A percentile compares a stretch with the other conserved stretches of the same genome.
Evolutionary conservation across 2,888 invertebrate species (phyloP).

Genomic region (Sphaerophoria taeniata): DNA sequence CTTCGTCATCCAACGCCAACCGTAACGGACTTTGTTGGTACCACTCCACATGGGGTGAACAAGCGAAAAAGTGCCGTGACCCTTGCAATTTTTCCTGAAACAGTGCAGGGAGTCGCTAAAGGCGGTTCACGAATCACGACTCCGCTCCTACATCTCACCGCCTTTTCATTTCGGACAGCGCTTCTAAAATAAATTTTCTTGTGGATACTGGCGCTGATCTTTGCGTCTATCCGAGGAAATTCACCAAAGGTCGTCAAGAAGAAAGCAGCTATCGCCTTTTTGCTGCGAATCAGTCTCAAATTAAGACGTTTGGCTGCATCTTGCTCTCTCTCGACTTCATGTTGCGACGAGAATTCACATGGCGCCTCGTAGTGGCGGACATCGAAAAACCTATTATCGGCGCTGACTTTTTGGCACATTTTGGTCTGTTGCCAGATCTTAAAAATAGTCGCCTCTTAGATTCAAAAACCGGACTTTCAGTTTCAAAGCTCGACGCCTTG

Average conservation of each 20-base stretch:
- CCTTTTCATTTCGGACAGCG: no score
- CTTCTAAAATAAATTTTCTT: no score
- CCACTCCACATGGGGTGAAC: no score
- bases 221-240: constrained; percentile 32
- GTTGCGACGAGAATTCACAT: constrained; percentile 13
- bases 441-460: constrained; percentile 2
- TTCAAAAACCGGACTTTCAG: constrained; percentile 5
- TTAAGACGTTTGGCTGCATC: constrained; percentile 45
- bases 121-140: no score
- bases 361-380: constrained; percentile 41
- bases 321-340: constrained; percentile 19
- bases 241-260: neutral
- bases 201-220: no score
- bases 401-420: constrained; percentile 18
- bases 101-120: no score
- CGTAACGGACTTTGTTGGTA: no score
- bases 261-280: constrained; percentile 7
- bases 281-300: constrained; percentile 45
- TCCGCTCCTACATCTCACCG: no score
- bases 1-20: no score
- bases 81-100: no score
- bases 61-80: no score
- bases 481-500: constrained; percentile 31
- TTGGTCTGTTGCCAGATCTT: constrained; percentile 19
- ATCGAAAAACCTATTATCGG: constrained; percentile 37